phyloP scores from a whole-genome alignment of 2,113 vertebrate species.

The Apodemus sylvaticus region DNA sequence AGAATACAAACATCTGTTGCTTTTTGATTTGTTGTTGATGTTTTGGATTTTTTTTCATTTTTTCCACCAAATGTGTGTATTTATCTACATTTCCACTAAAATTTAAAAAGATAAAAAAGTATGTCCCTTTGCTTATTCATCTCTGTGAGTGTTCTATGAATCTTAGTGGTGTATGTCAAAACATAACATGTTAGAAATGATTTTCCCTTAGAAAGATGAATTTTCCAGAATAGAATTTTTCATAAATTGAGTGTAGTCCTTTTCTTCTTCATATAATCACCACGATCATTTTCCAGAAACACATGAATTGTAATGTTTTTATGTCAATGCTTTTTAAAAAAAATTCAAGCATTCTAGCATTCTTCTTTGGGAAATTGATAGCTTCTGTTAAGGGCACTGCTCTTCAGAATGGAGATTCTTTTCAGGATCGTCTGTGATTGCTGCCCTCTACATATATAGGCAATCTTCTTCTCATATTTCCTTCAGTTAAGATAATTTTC shows the following conservation, averaged over 20 bases:
- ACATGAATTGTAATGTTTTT: background rate
- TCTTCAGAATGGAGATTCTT: background rate
- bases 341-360: background rate
- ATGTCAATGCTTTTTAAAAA: background rate
- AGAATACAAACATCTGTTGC: background rate
- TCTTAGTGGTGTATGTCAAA: background rate
- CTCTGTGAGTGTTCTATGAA: background rate
- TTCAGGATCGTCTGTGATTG: background rate
- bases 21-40: background rate
- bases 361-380: background rate
- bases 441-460: background rate
- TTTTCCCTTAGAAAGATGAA: background rate
- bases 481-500: conserved; percentile 5
- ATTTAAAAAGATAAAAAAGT: conserved; percentile 16
- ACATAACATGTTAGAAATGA: background rate
- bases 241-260: background rate
- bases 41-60: background rate
- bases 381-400: background rate
- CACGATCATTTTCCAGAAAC: background rate
- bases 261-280: background rate
- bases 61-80: background rate
- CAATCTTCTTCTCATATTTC: background rate
- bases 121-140: background rate
- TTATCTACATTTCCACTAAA: conserved; percentile 7
- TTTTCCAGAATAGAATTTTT: background rate